These are phyloP conservation scores for Pseudococcus longispinus DNA, from an alignment of 2,888 invertebrate genomes.

Conservation along the genomic window DNA sequence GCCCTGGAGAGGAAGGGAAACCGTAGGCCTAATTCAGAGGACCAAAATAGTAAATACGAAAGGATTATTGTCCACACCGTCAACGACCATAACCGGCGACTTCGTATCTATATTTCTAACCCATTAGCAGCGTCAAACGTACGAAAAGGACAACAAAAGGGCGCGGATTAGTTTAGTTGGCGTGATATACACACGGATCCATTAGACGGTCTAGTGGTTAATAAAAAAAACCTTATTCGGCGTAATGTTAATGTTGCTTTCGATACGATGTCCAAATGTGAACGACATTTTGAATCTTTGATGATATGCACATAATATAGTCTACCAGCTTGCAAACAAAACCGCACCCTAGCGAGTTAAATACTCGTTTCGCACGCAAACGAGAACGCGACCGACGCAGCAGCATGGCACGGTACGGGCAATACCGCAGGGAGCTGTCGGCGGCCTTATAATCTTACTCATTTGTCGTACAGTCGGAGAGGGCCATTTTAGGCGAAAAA, in stretches of 20 bases:
- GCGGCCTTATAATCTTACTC: not conserved
- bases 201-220: slow-evolving; percentile 11
- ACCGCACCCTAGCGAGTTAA: slow-evolving; percentile 27
- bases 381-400: not conserved
- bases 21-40: no score
- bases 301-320: not conserved
- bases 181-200: slow-evolving; percentile 5
- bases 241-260: not conserved
- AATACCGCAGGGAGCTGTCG: not conserved
- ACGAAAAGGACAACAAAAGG: slow-evolving; percentile 4
- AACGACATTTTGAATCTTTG: slow-evolving; percentile 28
- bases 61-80: not conserved
- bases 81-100: not conserved
- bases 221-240: not conserved
- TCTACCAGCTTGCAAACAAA: not conserved
- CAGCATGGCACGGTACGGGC: not conserved
- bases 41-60: not conserved
- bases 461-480: not conserved
- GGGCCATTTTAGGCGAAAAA: slow-evolving; percentile 11
- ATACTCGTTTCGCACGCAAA: slow-evolving; percentile 20
- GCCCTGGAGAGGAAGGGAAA: no score
- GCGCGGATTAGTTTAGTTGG: not conserved
- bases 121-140: not conserved
- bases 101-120: not conserved
- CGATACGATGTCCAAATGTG: not conserved